Percentiles rank a stretch among this genome's conserved stretches.
These are phyloP conservation scores for Asbolus verrucosus DNA, from an alignment of 1,140 invertebrate genomes.

Conservation along the genomic window DNA sequence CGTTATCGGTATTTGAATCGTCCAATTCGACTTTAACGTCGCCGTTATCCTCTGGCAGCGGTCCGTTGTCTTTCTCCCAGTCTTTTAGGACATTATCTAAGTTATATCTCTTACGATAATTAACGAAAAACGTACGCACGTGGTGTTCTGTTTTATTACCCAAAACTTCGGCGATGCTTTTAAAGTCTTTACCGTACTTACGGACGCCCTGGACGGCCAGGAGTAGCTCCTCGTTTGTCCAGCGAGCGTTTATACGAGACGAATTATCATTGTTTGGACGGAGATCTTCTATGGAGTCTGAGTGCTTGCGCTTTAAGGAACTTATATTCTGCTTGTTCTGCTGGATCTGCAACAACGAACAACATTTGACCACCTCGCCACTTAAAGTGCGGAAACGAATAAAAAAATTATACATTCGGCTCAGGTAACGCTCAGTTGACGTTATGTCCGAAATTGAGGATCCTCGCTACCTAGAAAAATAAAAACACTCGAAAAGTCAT, in stretches of 20 bases:
- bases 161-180: constrained; percentile 94
- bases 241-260: constrained; percentile 69
- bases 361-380: not conserved
- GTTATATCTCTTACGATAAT: constrained; percentile 90
- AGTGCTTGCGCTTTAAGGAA: constrained; percentile 82
- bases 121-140: constrained; percentile 90
- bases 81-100: constrained; percentile 90
- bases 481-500: too few relatives aligned
- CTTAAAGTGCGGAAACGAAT: not conserved
- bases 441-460: too few relatives aligned
- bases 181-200: constrained; percentile 96
- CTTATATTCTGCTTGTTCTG: constrained; percentile 94
- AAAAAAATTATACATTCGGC: not conserved
- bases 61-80: constrained; percentile 84
- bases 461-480: not conserved
- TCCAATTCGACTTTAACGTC: constrained; percentile 59
- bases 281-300: constrained; percentile 79
- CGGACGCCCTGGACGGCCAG: constrained; percentile 92
- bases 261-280: constrained; percentile 67
- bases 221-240: constrained; percentile 93
- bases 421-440: too few relatives aligned
- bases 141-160: constrained; percentile 96
- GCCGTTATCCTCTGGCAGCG: constrained; percentile 54
- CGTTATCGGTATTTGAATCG: constrained; percentile 58
- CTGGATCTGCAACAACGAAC: constrained; percentile 81